Percentiles rank a stretch among this genome's conserved stretches.
Conservation (phyloP, 2,113 vertebrate genomes). For the Psittacula cyanocephala region DNA sequence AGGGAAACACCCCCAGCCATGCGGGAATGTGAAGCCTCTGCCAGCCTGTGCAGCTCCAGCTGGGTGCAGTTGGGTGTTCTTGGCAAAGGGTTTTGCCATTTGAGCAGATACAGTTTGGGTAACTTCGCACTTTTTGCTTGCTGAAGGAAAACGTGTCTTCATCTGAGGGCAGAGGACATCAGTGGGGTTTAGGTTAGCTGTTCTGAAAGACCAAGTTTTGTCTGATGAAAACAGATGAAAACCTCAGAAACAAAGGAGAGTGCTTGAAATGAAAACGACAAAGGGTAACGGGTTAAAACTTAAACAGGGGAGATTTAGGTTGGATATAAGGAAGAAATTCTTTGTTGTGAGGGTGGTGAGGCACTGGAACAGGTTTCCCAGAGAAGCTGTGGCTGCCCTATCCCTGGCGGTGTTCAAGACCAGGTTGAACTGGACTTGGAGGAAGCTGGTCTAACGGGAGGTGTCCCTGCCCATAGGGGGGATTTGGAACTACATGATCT, state of each 20-base stretch:
- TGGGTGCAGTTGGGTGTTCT: not conserved
- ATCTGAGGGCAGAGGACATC: not conserved
- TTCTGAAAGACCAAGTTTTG: not conserved
- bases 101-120: not conserved
- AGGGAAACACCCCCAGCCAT: not conserved
- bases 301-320: not conserved
- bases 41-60: not conserved
- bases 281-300: not conserved
- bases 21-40: not conserved
- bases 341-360: not conserved
- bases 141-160: not conserved
- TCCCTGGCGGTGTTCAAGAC: not conserved
- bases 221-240: too few species aligned
- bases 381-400: not conserved
- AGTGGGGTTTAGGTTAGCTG: not conserved
- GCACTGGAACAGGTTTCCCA: not conserved
- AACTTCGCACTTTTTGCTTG: not conserved
- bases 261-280: not conserved
- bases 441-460: not conserved
- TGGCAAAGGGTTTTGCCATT: not conserved
- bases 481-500: not conserved
- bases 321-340: not conserved
- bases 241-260: not conserved
- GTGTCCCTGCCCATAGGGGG: not conserved
- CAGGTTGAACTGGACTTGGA: not conserved